Percentiles rank a stretch among this genome's conserved stretches.
Conservation (phyloP, 2,113 vertebrate genomes). For the Sialia sialis region DNA sequence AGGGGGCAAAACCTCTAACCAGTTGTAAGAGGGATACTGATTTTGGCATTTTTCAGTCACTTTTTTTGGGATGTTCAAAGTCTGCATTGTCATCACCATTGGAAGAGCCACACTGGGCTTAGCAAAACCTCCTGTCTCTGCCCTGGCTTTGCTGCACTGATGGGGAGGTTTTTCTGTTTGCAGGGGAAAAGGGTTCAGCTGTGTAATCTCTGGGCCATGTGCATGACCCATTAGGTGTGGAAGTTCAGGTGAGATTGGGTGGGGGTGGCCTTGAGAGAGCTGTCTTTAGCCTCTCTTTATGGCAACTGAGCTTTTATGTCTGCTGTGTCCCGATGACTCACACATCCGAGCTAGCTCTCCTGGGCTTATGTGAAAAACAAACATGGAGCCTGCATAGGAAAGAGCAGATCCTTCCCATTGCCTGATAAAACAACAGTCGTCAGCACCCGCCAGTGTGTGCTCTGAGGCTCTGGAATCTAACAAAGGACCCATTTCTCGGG, state of each 20-base stretch:
- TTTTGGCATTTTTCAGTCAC: not conserved
- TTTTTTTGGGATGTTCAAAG: not conserved
- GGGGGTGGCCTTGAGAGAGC: not conserved
- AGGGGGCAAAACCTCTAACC: not conserved
- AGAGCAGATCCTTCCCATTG: not conserved
- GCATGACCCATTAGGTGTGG: not conserved
- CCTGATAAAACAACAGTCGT: not conserved
- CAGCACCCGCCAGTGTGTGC: not conserved
- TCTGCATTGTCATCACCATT: not conserved
- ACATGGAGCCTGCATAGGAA: not conserved
- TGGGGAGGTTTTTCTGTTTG: not conserved
- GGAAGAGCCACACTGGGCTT: not conserved
- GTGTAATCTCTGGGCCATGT: not conserved
- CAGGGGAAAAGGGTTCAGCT: not conserved
- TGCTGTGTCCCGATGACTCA: not conserved
- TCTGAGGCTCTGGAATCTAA: not conserved
- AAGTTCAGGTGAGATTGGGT: not conserved
- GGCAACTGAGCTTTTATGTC: not conserved
- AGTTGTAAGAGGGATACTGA: not conserved
- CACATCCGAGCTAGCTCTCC: not conserved
- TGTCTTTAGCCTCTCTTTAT: not conserved
- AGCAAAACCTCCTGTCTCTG: fast-evolving
- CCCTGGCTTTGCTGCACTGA: not conserved
- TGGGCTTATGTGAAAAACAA: slow-evolving; percentile 10
- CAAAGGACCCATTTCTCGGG: not conserved